Evolutionary conservation across 2,113 vertebrate species (phyloP), one percentile per base, ranked within the genome.

Genomic region (Phylloscopus trochilus): DNA sequence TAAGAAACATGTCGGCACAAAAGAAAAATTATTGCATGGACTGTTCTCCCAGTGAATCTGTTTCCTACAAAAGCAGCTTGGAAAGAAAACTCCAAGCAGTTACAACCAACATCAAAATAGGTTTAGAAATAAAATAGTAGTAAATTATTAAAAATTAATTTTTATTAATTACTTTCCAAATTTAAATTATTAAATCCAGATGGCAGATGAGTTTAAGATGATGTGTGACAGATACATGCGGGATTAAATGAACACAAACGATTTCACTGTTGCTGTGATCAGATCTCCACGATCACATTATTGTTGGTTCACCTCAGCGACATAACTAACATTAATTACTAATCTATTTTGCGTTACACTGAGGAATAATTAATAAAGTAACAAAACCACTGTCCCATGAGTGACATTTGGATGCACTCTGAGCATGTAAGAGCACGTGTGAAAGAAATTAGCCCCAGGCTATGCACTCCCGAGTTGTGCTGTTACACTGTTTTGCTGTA

Each of bases 21-120:
- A 53, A 66, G 27, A 51, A 62, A 89, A 95, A 76, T 22, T 52
- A 83, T 55, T 76, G 60, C 28, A 79, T 46, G 53, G 30, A 15
- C n/a, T 56, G 44, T 28, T 77, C 22, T 76, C 62, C 31, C 41
- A 94, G 21, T 56, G 35, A 83, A 53, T 78, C 69, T 84, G 33
- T n/a, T 88, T 93, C 76, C n/a, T 70, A 67, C 52, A 96, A 93
- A 92, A 80, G 17, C 46, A 83, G 33, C 37, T 89, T 69, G 80
- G 92, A 95, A 10, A 96, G 69, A 84, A 78, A 83, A 90, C 81
- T 53, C 27, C 46, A 35, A 59, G 56, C 24, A 43, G 6, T 58
- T 60, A 88, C 84, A 92, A 84, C 15, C 44, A 63, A 67, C 56
- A 82, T 30, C 44, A 77, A 92, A 89, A 88, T 13, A 83, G 17